Percentiles rank a stretch among this genome's conserved stretches.
Conservation (phyloP, 2,113 vertebrate genomes). For the Lasiurus borealis region DNA sequence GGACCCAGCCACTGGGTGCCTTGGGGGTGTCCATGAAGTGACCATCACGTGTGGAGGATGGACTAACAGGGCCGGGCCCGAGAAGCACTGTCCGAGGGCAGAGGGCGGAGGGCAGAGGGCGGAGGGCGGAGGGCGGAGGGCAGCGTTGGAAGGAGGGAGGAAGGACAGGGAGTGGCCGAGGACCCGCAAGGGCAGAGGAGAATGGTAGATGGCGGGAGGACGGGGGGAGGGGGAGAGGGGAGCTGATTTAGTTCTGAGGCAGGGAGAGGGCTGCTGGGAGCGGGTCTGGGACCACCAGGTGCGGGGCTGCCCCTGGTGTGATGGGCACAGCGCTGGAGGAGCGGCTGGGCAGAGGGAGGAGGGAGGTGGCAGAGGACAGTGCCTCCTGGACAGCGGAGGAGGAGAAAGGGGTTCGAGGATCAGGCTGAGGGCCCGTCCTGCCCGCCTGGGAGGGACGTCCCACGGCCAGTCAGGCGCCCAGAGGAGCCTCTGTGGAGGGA, state of each 20-base stretch:
- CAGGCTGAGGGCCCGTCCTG: neutral
- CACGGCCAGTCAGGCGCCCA: no score
- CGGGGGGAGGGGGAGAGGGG: fast-evolving
- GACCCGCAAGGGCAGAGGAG: neutral
- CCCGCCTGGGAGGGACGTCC: neutral
- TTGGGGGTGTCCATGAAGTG: no score
- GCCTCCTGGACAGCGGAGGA: no score
- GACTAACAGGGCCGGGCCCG: fast-evolving
- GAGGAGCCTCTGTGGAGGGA: no score
- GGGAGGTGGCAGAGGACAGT: fast-evolving
- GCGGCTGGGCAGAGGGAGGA: fast-evolving
- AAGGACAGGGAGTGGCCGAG: neutral
- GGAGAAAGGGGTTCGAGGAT: neutral
- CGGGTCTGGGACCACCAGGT: neutral
- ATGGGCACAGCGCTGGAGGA: neutral
- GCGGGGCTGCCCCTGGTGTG: neutral
- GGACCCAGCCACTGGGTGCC: neutral
- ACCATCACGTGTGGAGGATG: fast-evolving
- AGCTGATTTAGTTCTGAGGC: neutral
- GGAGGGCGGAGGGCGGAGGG: no score
- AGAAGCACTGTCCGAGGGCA: neutral
- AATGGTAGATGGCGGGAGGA: fast-evolving
- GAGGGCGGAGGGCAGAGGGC: fast-evolving
- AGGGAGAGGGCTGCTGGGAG: neutral
- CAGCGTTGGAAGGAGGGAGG: neutral